These are phyloP conservation scores for Caradrina clavipalpis DNA, from an alignment of 2,888 invertebrate genomes.

Conservation along the genomic window DNA sequence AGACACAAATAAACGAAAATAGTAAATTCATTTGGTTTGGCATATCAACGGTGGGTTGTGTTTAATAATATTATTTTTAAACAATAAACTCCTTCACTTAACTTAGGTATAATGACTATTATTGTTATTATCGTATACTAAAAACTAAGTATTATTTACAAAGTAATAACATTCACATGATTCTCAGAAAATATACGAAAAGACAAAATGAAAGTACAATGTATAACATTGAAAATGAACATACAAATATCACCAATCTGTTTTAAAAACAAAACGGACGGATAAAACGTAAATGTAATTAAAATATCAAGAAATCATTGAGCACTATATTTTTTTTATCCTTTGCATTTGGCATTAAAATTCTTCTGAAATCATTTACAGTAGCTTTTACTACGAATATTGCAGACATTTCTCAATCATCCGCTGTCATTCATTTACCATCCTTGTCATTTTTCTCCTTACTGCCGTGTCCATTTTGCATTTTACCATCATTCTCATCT, in stretches of 20 bases:
- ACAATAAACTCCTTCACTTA: background rate
- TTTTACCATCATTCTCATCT: conserved; percentile 71
- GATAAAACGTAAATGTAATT: conserved; percentile 13
- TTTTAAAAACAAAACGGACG: conserved; percentile 24
- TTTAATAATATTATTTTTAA: background rate
- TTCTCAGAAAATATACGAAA: background rate
- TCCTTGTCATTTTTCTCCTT: conserved; percentile 69
- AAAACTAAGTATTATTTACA: conserved; percentile 17
- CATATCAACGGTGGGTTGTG: conserved; percentile 15
- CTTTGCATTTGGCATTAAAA: background rate
- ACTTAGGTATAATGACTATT: background rate
- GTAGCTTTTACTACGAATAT: background rate
- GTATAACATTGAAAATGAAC: background rate
- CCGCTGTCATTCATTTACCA: conserved; percentile 44
- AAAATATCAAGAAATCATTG: background rate
- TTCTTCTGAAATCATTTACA: background rate
- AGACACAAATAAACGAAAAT: background rate
- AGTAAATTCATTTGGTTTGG: conserved; percentile 1
- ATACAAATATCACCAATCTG: background rate
- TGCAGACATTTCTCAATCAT: background rate
- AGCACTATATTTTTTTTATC: background rate
- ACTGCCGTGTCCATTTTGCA: conserved; percentile 56
- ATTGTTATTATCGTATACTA: background rate
- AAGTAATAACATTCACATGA: background rate
- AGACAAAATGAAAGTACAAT: background rate